These are phyloP conservation scores for Ceratitis capitata DNA, from an alignment of 1,140 invertebrate species.

Conservation along the genomic window DNA sequence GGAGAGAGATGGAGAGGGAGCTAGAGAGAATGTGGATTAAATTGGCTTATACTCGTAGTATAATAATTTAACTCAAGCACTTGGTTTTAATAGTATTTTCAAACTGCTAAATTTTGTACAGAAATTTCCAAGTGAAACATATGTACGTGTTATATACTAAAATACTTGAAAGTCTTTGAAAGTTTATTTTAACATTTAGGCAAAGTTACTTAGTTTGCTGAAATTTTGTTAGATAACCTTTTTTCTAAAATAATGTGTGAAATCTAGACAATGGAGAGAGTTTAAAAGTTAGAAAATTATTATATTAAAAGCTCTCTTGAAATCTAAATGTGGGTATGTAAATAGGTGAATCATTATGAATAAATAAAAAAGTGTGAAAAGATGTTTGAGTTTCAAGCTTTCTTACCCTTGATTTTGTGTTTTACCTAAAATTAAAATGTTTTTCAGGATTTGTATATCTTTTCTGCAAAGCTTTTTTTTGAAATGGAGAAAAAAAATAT, in stretches of 20 bases:
- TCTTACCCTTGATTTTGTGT: too few relatives aligned
- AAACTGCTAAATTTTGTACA: neutral
- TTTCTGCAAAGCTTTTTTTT: too few relatives aligned
- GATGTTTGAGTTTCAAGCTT: neutral
- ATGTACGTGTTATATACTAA: neutral
- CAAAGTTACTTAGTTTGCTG: neutral
- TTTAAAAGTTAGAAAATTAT: neutral
- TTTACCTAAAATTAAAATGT: too few relatives aligned
- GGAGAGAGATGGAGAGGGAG: neutral
- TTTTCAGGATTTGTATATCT: too few relatives aligned
- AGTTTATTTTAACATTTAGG: neutral
- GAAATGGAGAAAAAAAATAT: too few relatives aligned
- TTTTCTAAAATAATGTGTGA: neutral
- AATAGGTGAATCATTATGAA: neutral
- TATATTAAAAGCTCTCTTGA: neutral
- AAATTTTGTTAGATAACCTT: neutral
- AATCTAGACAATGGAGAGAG: neutral
- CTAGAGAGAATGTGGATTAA: neutral
- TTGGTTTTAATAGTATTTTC: neutral
- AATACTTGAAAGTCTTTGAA: neutral
- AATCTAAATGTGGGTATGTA: too few relatives aligned
- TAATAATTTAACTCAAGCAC: neutral
- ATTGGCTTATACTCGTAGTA: neutral
- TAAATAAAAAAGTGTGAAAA: neutral
- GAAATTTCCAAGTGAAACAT: neutral